phyloP scores from a whole-genome alignment of 2,888 invertebrate genomes.

The Amblyjoppa proteus region DNA sequence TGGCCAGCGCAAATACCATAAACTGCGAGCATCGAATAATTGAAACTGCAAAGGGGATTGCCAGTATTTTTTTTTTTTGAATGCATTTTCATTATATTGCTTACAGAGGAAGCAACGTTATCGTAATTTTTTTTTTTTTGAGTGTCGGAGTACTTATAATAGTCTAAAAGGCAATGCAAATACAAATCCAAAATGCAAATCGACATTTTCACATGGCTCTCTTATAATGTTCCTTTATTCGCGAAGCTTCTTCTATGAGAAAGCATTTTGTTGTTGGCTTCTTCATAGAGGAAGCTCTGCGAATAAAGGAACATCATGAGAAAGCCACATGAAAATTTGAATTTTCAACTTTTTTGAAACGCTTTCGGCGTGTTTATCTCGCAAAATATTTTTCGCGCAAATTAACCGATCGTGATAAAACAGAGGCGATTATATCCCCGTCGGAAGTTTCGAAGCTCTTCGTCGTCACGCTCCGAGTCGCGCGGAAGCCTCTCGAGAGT shows the following conservation, averaged over 20 bases:
- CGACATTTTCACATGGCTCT: too few species aligned
- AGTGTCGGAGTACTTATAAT: too few species aligned
- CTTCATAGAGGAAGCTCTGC: too few species aligned
- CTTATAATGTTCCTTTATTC: too few species aligned
- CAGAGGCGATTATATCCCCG: slow-evolving; percentile 34
- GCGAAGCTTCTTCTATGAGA: too few species aligned
- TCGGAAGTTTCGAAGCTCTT: slow-evolving; percentile 62
- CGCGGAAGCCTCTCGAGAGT: slow-evolving; percentile 31
- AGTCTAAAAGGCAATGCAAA: too few species aligned
- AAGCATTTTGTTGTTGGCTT: too few species aligned
- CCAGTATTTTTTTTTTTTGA: slow-evolving; percentile 20
- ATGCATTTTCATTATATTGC: background rate
- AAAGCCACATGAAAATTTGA: too few species aligned
- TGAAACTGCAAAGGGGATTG: slow-evolving; percentile 27
- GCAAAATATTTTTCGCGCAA: slow-evolving; percentile 24
- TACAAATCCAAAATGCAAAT: too few species aligned
- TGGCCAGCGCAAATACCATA: background rate
- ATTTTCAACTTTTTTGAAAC: background rate
- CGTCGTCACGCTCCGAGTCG: slow-evolving; percentile 43
- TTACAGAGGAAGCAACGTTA: background rate
- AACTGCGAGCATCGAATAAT: background rate
- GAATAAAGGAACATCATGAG: too few species aligned
- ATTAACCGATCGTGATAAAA: slow-evolving; percentile 47
- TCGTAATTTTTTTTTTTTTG: background rate
- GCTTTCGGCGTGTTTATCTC: slow-evolving; percentile 24